Conservation (phyloP, 1,140 invertebrate species). For the Drosophila arawakana region DNA sequence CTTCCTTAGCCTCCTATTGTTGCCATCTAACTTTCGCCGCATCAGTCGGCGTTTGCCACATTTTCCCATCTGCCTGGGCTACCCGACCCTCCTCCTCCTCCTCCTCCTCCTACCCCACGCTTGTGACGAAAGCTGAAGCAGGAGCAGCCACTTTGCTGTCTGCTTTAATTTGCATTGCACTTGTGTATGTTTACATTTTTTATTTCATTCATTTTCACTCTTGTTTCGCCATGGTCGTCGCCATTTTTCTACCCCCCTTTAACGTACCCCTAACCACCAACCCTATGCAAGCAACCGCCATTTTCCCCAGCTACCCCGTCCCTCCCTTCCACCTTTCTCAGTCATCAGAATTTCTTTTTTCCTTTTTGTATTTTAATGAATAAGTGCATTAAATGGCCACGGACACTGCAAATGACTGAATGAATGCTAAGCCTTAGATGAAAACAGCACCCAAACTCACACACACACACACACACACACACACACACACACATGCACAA, state of each 20-base stretch:
- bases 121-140: constrained; percentile 14
- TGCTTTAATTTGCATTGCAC: constrained; percentile 83
- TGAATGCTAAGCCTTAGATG: constrained; percentile 61
- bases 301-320: background rate
- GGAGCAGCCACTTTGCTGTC: constrained; percentile 78
- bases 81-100: constrained; percentile 3
- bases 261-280: too few species aligned
- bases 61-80: constrained; percentile 3
- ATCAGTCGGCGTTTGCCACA: constrained; percentile 42
- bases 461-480: constrained; percentile 10
- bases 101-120: background rate
- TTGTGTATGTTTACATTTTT: constrained; percentile 83
- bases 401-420: constrained; percentile 73
- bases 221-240: constrained; percentile 59
- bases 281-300: background rate
- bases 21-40: constrained; percentile 40
- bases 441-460: constrained; percentile 22
- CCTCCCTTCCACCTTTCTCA: background rate
- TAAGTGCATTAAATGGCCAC: constrained; percentile 77
- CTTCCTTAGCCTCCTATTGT: constrained; percentile 24
- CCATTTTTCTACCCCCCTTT: background rate
- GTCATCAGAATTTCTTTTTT: constrained; percentile 31
- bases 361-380: constrained; percentile 71
- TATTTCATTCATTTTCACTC: constrained; percentile 81
- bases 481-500: background rate